These are phyloP conservation scores for Allochrocebus solatus DNA, from an alignment of 2,797 vertebrate genomes.

Conservation along the genomic window DNA sequence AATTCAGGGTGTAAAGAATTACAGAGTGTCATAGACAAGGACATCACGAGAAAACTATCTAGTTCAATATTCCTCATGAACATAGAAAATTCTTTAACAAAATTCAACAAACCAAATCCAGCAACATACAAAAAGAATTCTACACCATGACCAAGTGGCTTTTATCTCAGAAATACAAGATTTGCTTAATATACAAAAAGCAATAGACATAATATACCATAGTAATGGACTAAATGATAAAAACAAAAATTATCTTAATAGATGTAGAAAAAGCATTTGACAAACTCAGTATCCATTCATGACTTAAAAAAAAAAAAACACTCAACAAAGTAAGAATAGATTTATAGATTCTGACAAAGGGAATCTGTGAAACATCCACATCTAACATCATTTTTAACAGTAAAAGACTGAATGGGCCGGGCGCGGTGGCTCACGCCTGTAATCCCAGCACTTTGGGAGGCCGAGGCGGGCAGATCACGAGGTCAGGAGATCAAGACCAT, in stretches of 20 bases:
- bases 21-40: not conserved
- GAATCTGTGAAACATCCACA: not conserved
- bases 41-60: not conserved
- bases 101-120: not conserved
- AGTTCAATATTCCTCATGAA: not conserved
- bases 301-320: not conserved
- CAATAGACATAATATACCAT: not conserved
- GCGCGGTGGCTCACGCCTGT: no score
- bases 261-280: not conserved
- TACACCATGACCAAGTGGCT: not conserved
- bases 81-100: not conserved
- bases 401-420: not conserved
- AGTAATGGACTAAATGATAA: not conserved
- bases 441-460: no score
- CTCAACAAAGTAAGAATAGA: not conserved
- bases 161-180: not conserved
- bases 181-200: not conserved
- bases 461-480: no score
- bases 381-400: not conserved
- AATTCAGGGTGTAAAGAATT: not conserved
- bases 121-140: not conserved
- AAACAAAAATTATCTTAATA: not conserved
- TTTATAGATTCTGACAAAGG: not conserved
- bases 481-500: no score
- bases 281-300: not conserved